These are phyloP conservation scores for Ceratosolen fusciceps DNA, from an alignment of 1,140 invertebrate genomes.

Conservation along the genomic window DNA sequence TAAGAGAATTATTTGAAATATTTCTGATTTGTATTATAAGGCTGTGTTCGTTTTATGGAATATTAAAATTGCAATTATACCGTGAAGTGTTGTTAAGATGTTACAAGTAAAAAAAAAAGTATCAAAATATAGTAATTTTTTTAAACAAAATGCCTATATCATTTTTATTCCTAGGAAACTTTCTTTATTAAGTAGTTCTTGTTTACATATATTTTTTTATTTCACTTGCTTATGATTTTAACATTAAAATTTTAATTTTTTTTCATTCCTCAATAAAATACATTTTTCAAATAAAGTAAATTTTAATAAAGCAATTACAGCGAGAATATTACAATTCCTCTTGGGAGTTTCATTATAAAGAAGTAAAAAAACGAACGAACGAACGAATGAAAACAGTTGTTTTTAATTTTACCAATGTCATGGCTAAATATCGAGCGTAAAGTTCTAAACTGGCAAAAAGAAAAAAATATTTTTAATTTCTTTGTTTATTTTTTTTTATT, in stretches of 20 bases:
- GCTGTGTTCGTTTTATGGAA: conserved; percentile 47
- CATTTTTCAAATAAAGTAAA: conserved; percentile 10
- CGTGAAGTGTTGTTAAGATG: conserved; percentile 44
- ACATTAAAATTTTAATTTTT: conserved; percentile 12
- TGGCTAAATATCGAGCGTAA: no score
- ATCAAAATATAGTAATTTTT: conserved; percentile 50
- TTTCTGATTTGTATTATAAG: conserved; percentile 49
- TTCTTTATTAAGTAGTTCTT: neutral
- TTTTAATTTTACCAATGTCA: no score
- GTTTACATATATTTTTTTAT: conserved; percentile 36
- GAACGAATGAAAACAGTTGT: neutral
- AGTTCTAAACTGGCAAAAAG: no score
- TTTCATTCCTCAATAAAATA: neutral
- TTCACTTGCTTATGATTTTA: no score
- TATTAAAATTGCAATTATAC: conserved; percentile 47
- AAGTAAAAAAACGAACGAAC: neutral
- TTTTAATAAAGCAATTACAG: neutral
- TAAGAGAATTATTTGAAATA: conserved; percentile 40
- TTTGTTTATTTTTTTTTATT: no score
- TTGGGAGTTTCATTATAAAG: neutral
- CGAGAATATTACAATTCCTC: neutral
- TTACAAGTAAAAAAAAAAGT: conserved; percentile 46
- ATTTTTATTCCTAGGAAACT: conserved; percentile 47
- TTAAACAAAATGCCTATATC: conserved; percentile 41
- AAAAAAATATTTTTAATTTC: no score